Evolutionary conservation across 2,888 invertebrate genomes (phyloP).

Genomic region (Celastrina argiolus): DNA sequence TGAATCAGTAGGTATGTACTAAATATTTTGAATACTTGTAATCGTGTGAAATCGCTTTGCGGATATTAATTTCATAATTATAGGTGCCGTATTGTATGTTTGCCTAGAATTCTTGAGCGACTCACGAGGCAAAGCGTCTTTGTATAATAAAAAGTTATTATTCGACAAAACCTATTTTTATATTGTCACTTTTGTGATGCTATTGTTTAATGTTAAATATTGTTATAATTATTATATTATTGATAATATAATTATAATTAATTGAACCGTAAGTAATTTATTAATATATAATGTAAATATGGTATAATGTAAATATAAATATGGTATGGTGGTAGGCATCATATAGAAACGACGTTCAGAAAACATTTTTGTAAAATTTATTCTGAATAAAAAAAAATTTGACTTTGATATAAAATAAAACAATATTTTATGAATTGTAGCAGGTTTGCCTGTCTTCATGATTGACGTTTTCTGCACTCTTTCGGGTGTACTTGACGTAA

Average conservation of each 20-base stretch:
- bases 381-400: too few relatives aligned
- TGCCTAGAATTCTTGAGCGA: not conserved
- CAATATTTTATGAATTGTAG: not conserved
- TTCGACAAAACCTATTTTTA: too few relatives aligned
- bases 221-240: not conserved
- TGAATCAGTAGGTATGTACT: slow-evolving; percentile 7
- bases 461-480: not conserved
- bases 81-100: not conserved
- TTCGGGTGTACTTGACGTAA: slow-evolving; percentile 11
- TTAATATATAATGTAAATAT: not conserved
- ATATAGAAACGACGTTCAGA: too few relatives aligned
- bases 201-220: not conserved
- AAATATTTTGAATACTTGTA: not conserved
- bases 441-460: not conserved
- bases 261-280: not conserved
- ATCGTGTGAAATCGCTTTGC: not conserved
- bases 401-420: too few relatives aligned
- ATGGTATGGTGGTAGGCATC: too few relatives aligned
- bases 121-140: not conserved
- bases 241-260: not conserved
- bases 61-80: not conserved
- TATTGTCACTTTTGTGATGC: not conserved
- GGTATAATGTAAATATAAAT: too few relatives aligned
- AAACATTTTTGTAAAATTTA: too few relatives aligned
- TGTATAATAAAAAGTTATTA: too few relatives aligned